Conservation (phyloP, 2,888 invertebrate species). For the Ophion ventricosus region DNA sequence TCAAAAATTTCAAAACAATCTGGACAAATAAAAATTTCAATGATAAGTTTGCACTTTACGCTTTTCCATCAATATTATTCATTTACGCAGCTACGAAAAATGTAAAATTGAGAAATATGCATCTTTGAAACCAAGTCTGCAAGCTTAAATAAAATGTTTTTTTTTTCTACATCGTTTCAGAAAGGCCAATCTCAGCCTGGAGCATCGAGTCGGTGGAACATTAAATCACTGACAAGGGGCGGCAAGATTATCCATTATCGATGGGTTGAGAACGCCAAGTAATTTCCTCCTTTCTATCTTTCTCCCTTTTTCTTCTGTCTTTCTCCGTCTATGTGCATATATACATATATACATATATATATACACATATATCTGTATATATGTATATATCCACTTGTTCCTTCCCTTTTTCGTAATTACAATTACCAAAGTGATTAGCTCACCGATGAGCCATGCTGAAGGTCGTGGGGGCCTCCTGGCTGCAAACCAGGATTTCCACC, state of each 20-base stretch:
- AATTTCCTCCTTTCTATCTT: slow-evolving; percentile 63
- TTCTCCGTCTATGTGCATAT: slow-evolving; percentile 6
- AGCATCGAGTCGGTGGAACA: slow-evolving; percentile 49
- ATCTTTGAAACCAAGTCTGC: no score
- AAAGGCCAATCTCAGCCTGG: slow-evolving; percentile 51
- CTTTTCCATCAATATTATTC: no score
- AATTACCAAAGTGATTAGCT: slow-evolving; percentile 76
- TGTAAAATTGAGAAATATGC: no score
- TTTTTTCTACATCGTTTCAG: slow-evolving; percentile 43
- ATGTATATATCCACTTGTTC: slow-evolving; percentile 11
- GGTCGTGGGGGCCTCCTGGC: slow-evolving; percentile 92
- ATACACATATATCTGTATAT: neutral
- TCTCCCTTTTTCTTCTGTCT: slow-evolving; percentile 53
- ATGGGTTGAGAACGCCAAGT: slow-evolving; percentile 81
- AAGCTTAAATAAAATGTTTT: neutral
- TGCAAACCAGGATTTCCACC: slow-evolving; percentile 90
- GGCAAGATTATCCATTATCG: slow-evolving; percentile 77
- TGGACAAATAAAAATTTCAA: no score
- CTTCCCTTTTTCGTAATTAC: slow-evolving; percentile 49
- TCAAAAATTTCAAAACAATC: no score
- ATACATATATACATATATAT: slow-evolving; percentile 9
- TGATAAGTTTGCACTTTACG: no score
- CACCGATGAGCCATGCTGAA: slow-evolving; percentile 87
- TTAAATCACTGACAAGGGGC: slow-evolving; percentile 54
- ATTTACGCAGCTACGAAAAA: no score